Conservation (phyloP, 2,113 vertebrate genomes). For the Synodontis membranacea region DNA sequence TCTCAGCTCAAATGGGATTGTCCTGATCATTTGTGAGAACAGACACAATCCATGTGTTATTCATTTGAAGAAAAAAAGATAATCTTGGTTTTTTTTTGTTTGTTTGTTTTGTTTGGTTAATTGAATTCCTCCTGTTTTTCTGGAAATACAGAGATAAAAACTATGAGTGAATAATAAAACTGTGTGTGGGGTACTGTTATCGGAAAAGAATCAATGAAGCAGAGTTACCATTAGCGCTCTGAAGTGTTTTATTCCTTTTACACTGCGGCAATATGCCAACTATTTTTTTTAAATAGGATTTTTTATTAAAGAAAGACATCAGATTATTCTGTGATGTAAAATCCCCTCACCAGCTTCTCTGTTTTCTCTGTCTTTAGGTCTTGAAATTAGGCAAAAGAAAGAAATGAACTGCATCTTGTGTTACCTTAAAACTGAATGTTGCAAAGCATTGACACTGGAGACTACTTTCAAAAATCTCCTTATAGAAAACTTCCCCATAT, state of each 20-base stretch:
- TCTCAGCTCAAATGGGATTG: slow-evolving; percentile 28
- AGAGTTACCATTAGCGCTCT: background rate
- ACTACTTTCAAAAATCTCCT: background rate
- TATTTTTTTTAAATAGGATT: too few species aligned
- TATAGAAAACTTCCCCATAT: background rate
- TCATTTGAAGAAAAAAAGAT: slow-evolving; percentile 21
- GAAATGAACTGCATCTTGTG: background rate
- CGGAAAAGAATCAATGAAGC: background rate
- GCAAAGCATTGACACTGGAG: background rate
- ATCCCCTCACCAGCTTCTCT: background rate
- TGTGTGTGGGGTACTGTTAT: background rate
- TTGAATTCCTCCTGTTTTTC: slow-evolving; percentile 6
- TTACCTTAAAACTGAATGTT: background rate
- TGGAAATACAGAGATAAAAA: background rate
- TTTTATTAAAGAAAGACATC: background rate
- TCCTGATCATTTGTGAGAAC: slow-evolving; percentile 25
- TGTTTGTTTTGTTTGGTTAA: background rate
- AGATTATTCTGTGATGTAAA: background rate
- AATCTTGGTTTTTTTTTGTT: background rate
- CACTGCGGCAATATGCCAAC: background rate
- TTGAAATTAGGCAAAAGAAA: background rate
- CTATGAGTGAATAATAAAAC: background rate
- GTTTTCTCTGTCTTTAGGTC: background rate
- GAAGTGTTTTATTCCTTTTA: background rate
- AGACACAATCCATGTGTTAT: slow-evolving; percentile 33